Conservation (phyloP, 2,113 vertebrate genomes). For the Ophthalmolycus amberensis region DNA sequence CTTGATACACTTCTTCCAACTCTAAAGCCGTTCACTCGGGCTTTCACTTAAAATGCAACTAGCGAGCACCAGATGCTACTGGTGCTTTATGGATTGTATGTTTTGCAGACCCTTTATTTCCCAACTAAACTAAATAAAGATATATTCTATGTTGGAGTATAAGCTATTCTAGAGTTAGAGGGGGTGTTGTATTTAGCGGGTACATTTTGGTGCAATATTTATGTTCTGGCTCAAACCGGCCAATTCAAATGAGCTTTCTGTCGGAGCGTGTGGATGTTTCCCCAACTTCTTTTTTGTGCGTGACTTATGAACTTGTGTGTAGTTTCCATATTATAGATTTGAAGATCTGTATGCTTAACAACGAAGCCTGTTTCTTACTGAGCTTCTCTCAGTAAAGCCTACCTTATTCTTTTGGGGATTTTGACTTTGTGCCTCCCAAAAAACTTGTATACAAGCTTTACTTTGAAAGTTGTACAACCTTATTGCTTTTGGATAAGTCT, state of each 20-base stretch:
- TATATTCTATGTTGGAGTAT: slow-evolving; percentile 79
- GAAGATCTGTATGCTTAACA: slow-evolving; percentile 16
- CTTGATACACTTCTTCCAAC: slow-evolving; percentile 40
- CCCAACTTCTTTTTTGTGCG: slow-evolving; percentile 64
- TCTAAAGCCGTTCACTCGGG: slow-evolving; percentile 57
- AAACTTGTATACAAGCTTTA: slow-evolving; percentile 77
- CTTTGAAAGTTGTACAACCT: slow-evolving; percentile 73
- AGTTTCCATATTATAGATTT: slow-evolving; percentile 69
- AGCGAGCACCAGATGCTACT: slow-evolving; percentile 56
- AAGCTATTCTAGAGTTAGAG: slow-evolving; percentile 73
- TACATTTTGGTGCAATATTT: slow-evolving; percentile 85
- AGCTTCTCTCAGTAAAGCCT: slow-evolving; percentile 50
- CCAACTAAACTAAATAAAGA: slow-evolving; percentile 76
- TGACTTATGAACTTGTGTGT: slow-evolving; percentile 52
- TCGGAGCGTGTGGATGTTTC: slow-evolving; percentile 56
- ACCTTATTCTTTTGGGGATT: slow-evolving; percentile 44
- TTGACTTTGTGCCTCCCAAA: slow-evolving; percentile 72
- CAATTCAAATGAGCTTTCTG: slow-evolving; percentile 68
- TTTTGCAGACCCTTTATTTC: slow-evolving; percentile 74
- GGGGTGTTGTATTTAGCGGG: slow-evolving; percentile 78
- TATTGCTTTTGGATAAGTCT: slow-evolving; percentile 64
- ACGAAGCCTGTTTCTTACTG: slow-evolving; percentile 59
- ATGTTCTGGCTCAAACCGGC: slow-evolving; percentile 69
- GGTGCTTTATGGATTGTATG: slow-evolving; percentile 61
- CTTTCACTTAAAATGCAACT: slow-evolving; percentile 58